Evolutionary conservation across 2,888 invertebrate genomes (phyloP).

Genomic region (Brachyopa scutellaris): DNA sequence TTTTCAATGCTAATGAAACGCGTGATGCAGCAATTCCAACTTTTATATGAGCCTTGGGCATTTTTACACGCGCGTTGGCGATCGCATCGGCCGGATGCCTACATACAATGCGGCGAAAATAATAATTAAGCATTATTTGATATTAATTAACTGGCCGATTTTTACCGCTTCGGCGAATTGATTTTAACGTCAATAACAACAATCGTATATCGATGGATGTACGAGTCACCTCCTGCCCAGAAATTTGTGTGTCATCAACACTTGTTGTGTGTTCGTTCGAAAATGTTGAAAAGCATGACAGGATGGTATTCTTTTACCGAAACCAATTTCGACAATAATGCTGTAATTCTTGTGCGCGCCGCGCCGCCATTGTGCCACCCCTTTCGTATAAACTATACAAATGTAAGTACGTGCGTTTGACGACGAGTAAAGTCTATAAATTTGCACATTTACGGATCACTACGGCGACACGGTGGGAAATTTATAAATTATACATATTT

Average conservation of each 20-base stretch:
- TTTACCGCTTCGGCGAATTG: neutral
- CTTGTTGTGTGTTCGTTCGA: conserved; percentile 50
- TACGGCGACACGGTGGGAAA: conserved; percentile 30
- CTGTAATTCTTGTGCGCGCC: conserved; percentile 2
- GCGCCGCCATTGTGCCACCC: conserved; percentile 49
- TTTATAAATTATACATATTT: conserved; percentile 32
- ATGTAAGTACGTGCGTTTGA: no score
- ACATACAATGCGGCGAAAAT: no score
- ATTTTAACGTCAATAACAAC: conserved; percentile 9
- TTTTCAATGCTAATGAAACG: no score
- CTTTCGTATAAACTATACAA: conserved; percentile 21
- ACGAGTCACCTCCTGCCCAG: neutral
- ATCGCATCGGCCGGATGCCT: no score
- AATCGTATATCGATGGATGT: conserved; percentile 13
- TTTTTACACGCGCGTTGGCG: no score
- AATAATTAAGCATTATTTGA: neutral
- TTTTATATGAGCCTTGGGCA: no score
- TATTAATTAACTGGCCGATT: conserved; percentile 18
- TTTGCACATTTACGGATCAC: conserved; percentile 44
- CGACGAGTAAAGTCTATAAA: conserved; percentile 19
- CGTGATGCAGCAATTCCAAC: no score
- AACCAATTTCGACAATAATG: conserved; percentile 55
- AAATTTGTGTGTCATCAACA: conserved; percentile 58
- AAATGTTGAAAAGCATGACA: conserved; percentile 51
- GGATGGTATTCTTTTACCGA: conserved; percentile 30